A percentile compares a stretch with the other conserved stretches of the same genome.
These are phyloP conservation scores for Gryllus longicercus DNA, from an alignment of 2,888 invertebrate species.

Conservation along the genomic window DNA sequence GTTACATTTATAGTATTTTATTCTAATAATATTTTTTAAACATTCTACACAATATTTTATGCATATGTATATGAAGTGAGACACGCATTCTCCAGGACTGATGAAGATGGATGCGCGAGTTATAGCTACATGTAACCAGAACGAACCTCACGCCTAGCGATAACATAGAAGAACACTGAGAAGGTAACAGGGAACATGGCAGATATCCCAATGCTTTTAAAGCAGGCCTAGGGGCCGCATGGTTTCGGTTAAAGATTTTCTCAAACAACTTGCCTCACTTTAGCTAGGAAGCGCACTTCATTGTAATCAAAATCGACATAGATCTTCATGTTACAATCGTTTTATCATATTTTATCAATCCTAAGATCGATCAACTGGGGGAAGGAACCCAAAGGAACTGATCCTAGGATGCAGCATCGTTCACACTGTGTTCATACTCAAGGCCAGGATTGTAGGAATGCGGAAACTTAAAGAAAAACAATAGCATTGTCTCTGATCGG, in stretches of 20 bases:
- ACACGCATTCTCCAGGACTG: background rate
- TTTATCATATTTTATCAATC: too few relatives aligned
- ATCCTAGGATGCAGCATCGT: too few relatives aligned
- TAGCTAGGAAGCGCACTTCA: too few relatives aligned
- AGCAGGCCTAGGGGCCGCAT: too few relatives aligned
- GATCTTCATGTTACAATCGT: too few relatives aligned
- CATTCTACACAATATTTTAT: background rate
- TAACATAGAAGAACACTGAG: slow-evolving; percentile 11
- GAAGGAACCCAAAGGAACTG: too few relatives aligned
- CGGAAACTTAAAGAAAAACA: background rate
- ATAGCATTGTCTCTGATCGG: background rate
- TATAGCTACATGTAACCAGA: background rate
- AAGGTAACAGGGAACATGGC: slow-evolving; percentile 2
- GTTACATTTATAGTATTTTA: slow-evolving; percentile 11
- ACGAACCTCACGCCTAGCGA: background rate
- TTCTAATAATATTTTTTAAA: background rate
- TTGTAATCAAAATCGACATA: too few relatives aligned
- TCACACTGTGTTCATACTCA: too few relatives aligned
- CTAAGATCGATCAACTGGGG: too few relatives aligned
- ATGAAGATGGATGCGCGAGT: background rate
- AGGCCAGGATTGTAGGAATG: too few relatives aligned
- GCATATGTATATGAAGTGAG: slow-evolving; percentile 10
- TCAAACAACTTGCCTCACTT: too few relatives aligned
- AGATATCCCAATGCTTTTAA: background rate
- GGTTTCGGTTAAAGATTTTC: too few relatives aligned